Conservation (phyloP, 1,140 invertebrate species). For the Helicoverpa armigera region DNA sequence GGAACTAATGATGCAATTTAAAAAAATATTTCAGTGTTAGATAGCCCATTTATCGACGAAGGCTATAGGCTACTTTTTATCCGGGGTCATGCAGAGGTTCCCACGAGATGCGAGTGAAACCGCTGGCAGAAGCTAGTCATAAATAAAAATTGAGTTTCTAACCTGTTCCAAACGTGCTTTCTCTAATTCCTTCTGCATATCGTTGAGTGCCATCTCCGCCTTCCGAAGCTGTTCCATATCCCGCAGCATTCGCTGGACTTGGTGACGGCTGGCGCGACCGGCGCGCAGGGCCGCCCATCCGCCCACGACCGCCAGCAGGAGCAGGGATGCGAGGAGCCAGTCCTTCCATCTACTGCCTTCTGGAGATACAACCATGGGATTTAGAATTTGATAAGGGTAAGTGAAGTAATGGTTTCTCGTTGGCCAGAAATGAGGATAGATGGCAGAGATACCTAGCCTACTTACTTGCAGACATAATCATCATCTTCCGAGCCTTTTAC, state of each 20-base stretch:
- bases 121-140: not conserved
- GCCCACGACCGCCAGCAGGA: conserved; percentile 94
- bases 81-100: too few species aligned
- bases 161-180: conserved; percentile 86
- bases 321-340: conserved; percentile 92
- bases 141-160: not conserved
- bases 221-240: conserved; percentile 97
- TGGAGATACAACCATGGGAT: conserved; percentile 63
- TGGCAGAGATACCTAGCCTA: too few species aligned
- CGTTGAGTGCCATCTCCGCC: conserved; percentile 94
- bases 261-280: conserved; percentile 94
- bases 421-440: too few species aligned
- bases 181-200: conserved; percentile 92
- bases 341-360: conserved; percentile 95
- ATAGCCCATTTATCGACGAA: too few species aligned
- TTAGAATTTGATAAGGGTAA: not conserved
- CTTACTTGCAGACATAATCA: too few species aligned
- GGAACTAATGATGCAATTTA: too few species aligned
- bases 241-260: conserved; percentile 95
- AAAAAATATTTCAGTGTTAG: too few species aligned
- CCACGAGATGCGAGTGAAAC: too few species aligned
- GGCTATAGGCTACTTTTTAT: too few species aligned
- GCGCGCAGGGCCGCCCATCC: conserved; percentile 96
- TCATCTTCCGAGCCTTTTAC: too few species aligned
- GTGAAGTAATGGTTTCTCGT: too few species aligned